Evolutionary conservation across 2,888 invertebrate genomes (phyloP).

Genomic region (Nasonia oneida): DNA sequence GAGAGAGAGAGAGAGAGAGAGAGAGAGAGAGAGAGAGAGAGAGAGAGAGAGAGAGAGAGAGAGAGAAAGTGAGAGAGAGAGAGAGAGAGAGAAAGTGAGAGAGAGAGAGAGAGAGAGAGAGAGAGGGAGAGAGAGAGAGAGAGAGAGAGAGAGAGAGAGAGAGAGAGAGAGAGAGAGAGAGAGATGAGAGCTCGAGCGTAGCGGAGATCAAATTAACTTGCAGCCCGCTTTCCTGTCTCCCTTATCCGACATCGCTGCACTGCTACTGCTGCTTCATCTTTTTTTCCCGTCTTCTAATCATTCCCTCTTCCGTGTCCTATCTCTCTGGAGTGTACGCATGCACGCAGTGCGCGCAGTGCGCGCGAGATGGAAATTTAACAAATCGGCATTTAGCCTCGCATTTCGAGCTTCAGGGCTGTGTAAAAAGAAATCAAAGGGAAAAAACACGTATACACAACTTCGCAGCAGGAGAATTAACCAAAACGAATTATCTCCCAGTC

Average conservation of each 20-base stretch:
- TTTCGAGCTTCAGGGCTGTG: background rate
- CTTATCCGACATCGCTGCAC: constrained; percentile 38
- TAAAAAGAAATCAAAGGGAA: background rate
- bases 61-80: constrained; percentile 4
- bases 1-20: background rate
- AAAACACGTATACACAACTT: background rate
- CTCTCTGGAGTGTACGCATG: background rate
- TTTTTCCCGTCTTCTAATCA: constrained; percentile 53
- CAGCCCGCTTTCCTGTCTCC: constrained; percentile 54
- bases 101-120: too few relatives aligned
- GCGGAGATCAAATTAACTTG: constrained; percentile 71
- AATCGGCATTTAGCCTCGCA: background rate
- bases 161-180: constrained; percentile 33
- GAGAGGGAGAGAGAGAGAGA: background rate
- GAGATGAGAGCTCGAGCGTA: constrained; percentile 55
- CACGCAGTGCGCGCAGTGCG: background rate
- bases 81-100: constrained; percentile 4
- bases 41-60: constrained; percentile 2
- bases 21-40: constrained; percentile 1
- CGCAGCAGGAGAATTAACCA: constrained; percentile 64
- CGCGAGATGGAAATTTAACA: background rate
- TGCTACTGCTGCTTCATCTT: constrained; percentile 28
- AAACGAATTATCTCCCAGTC: constrained; percentile 63
- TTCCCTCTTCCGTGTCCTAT: constrained; percentile 47
- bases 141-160: constrained; percentile 42